Conservation (phyloP, 1,140 invertebrate genomes). For the Anagrus nilaparvatae region DNA sequence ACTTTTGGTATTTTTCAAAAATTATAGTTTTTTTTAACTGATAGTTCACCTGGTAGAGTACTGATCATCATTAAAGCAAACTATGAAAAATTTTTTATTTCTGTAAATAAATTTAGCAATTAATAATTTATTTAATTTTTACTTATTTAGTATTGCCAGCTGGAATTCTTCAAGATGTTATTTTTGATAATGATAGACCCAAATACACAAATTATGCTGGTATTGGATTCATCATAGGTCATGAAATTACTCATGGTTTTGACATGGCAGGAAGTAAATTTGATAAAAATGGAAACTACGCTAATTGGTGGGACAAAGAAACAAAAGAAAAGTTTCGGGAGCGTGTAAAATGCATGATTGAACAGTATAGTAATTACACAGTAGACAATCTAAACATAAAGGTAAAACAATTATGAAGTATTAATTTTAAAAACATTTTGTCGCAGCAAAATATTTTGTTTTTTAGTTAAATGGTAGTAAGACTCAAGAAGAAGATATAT, state of each 20-base stretch:
- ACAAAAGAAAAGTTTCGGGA: conserved; percentile 50
- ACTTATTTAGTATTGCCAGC: conserved; percentile 63
- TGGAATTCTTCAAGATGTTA: conserved; percentile 62
- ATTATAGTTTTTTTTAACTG: no score
- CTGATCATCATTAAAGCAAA: no score
- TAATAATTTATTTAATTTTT: no score
- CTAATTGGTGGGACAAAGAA: conserved; percentile 53
- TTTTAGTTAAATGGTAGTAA: conserved; percentile 52
- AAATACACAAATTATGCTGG: conserved; percentile 67
- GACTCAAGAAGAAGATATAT: conserved; percentile 54
- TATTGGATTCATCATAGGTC: conserved; percentile 59
- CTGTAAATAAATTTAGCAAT: no score
- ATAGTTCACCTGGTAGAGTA: no score
- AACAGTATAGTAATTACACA: conserved; percentile 57
- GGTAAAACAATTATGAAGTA: no score
- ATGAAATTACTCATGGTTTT: conserved; percentile 50
- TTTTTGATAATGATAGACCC: conserved; percentile 57
- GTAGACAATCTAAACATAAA: conserved; percentile 45
- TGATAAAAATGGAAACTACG: conserved; percentile 53
- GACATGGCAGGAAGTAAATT: conserved; percentile 55
- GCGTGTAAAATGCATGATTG: conserved; percentile 54
- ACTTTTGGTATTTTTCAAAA: no score
- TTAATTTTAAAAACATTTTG: no score
- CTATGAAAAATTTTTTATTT: no score
- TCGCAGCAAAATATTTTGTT: no score